Evolutionary conservation across 2,113 vertebrate species (phyloP).

Genomic region (Dendropsophus ebraccatus): DNA sequence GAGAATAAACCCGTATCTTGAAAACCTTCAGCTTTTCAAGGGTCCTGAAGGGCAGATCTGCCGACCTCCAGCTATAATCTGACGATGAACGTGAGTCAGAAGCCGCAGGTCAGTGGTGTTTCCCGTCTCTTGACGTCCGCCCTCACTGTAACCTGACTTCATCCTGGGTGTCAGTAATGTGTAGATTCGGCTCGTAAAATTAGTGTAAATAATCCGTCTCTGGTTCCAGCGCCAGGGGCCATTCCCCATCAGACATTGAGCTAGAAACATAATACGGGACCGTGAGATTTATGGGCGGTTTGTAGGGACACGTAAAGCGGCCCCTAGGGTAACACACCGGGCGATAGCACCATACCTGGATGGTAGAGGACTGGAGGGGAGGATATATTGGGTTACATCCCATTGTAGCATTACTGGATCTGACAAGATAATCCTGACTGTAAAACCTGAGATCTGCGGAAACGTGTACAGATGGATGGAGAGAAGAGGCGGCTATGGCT

Average conservation of each 20-base stretch:
- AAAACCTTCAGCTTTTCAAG: too few relatives aligned
- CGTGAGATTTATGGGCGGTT: conserved; percentile 6
- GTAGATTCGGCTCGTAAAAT: neutral
- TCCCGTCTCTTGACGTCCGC: neutral
- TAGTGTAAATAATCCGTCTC: conserved; percentile 29
- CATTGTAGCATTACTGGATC: neutral
- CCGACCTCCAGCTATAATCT: too few relatives aligned
- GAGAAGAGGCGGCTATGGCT: too few relatives aligned
- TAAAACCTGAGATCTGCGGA: neutral
- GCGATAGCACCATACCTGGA: neutral
- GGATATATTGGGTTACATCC: neutral
- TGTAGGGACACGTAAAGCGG: neutral
- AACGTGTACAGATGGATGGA: neutral
- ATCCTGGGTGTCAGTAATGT: neutral
- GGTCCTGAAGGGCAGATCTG: too few relatives aligned
- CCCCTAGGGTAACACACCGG: neutral
- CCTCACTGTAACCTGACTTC: neutral
- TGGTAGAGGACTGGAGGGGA: neutral
- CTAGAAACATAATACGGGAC: neutral
- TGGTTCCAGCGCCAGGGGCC: neutral
- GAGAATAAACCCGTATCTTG: too few relatives aligned
- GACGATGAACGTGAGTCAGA: too few relatives aligned
- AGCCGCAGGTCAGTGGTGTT: neutral
- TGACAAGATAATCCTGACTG: neutral
- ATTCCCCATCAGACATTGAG: neutral